These are phyloP conservation scores for Clivina fossor DNA, from an alignment of 2,888 invertebrate genomes.

Conservation along the genomic window DNA sequence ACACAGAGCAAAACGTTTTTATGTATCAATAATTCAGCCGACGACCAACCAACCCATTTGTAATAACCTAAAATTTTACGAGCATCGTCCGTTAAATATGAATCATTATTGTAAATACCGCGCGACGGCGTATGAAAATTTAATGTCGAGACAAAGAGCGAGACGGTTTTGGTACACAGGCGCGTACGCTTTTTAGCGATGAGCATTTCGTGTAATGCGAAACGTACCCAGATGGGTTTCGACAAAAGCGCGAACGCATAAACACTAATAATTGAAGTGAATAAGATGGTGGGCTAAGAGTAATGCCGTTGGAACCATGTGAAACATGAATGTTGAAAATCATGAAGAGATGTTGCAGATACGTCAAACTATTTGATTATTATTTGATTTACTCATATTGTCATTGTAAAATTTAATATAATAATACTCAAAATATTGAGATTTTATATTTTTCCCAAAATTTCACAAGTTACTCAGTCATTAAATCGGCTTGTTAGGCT, in stretches of 20 bases:
- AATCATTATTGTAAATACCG: conserved; percentile 34
- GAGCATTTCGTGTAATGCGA: too few species aligned
- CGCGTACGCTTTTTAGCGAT: too few species aligned
- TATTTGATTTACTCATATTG: too few species aligned
- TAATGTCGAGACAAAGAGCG: conserved; percentile 18
- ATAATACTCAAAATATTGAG: too few species aligned
- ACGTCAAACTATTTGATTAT: too few species aligned
- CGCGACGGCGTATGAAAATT: conserved; percentile 31
- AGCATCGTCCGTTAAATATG: conserved; percentile 33
- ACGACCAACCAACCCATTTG: conserved; percentile 33
- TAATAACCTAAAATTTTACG: conserved; percentile 34
- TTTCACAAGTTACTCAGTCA: too few species aligned
- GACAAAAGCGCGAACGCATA: conserved; percentile 18
- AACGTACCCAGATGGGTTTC: conserved; percentile 24
- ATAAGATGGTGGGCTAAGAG: conserved; percentile 16
- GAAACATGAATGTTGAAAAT: too few species aligned
- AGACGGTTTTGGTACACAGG: conserved; percentile 7
- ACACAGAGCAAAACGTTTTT: conserved; percentile 21
- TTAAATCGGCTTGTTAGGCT: too few species aligned
- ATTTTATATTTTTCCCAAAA: too few species aligned
- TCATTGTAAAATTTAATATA: too few species aligned
- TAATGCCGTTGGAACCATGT: not conserved
- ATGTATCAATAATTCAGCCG: conserved; percentile 33
- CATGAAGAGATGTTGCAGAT: too few species aligned
- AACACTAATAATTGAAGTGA: conserved; percentile 22